Evolutionary conservation across 2,888 invertebrate genomes (phyloP).

Genomic region (Parnassius orleans): DNA sequence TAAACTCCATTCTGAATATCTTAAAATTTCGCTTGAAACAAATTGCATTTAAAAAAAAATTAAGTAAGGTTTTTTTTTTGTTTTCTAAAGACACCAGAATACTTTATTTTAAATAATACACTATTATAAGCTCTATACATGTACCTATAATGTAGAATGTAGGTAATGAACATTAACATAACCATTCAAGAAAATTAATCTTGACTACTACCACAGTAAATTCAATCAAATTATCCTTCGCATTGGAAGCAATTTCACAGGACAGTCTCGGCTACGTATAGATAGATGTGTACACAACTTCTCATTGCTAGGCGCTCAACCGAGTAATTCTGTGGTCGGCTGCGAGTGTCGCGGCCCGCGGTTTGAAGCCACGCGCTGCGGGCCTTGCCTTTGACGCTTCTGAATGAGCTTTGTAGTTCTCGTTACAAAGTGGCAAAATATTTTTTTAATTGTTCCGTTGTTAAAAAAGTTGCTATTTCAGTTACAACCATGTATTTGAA

Average conservation of each 20-base stretch:
- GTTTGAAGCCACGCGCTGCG: constrained; percentile 39
- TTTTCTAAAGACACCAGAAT: too few species aligned
- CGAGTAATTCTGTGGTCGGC: constrained; percentile 73
- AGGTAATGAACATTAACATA: neutral
- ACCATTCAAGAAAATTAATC: neutral
- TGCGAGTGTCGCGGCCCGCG: constrained; percentile 55
- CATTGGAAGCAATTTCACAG: constrained; percentile 3
- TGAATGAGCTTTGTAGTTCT: constrained; percentile 33
- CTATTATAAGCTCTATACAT: too few species aligned
- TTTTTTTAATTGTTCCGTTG: constrained; percentile 4
- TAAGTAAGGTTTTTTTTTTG: too few species aligned
- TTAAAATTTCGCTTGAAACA: too few species aligned
- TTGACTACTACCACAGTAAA: neutral
- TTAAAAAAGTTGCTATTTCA: neutral
- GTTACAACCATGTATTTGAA: too few species aligned
- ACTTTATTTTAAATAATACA: too few species aligned
- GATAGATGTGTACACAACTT: constrained; percentile 8
- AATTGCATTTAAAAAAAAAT: too few species aligned
- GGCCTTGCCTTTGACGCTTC: constrained; percentile 55
- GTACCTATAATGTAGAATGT: too few species aligned
- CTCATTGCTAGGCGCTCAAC: constrained; percentile 68
- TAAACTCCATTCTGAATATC: too few species aligned
- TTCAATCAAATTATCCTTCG: constrained; percentile 17
- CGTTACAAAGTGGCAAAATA: constrained; percentile 11
- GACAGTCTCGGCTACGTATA: constrained; percentile 12